Base-by-base conservation (phyloP, 2,888 invertebrate species). In the Dendrolimus pini region DNA sequence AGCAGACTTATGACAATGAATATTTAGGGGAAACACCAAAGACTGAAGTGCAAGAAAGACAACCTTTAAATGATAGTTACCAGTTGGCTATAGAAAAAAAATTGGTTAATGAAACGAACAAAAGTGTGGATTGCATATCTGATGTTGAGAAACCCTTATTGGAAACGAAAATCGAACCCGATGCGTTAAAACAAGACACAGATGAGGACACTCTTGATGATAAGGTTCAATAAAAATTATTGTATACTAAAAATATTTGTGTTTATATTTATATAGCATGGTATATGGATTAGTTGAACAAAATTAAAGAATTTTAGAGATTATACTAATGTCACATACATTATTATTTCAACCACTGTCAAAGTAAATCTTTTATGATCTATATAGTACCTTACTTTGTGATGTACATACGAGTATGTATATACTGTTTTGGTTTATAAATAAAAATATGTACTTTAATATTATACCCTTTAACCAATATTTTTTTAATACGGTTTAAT, bases 181-280 rank as follows among this genome's bases (percentile, higher is more conserved):
- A 47, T 10, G 12, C 12, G 12, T 47, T 12, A 3, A 9, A 47
- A 47, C 12, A 9, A 47, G 62, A 69, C 59, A 80, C 79, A 75
- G 81, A 80, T 60, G 67, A 72, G 63, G 65, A 65, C 60, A 72
- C 65, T 71, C 73, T 80, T 66, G 70, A 77, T 66, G 75, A 85
- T 74, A 83, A 89, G 89, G 89, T 89, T 77, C 76, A 84, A 79
- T 76, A 83, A 74, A 85, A 84, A 80, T 84, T 83, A 84, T 75
- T 86, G 77, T 86, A 78, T 77, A 79, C 6, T 47, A 47, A 47
- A 12, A 47, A 47, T 80, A 77, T 85, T 68, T 85, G 80, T 77
- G 74, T 83, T 71, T 83, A 72, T 80, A 81, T 85, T 77, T 84
- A 80, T 70, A 67, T 84, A 73, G 68, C 82, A 65, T 84, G 83